phyloP scores from a whole-genome alignment of 2,113 vertebrate species.

The Clarias gariepinus region DNA sequence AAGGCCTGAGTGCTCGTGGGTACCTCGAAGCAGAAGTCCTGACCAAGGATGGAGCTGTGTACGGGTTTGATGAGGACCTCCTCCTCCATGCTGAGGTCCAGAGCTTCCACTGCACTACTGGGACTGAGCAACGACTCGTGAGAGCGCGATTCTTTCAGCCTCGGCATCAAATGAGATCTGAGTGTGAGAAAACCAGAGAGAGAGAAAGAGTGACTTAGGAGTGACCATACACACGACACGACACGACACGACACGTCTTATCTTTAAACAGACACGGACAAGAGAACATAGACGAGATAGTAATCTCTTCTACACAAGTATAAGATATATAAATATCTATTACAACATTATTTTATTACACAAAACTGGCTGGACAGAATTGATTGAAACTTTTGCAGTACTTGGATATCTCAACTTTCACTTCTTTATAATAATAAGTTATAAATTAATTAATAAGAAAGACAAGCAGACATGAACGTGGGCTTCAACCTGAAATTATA shows the following conservation, averaged over 20 bases:
- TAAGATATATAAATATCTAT: no score
- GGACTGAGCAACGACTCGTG: constrained; percentile 99
- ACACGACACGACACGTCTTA: no score
- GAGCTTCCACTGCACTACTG: constrained; percentile 92
- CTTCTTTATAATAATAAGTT: no score
- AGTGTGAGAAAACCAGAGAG: neutral
- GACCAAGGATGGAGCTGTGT: constrained; percentile 97
- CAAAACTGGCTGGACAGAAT: no score
- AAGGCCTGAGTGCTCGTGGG: neutral
- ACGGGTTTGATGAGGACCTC: constrained; percentile 95
- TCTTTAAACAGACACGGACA: neutral
- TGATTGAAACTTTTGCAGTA: no score
- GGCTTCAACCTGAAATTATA: no score
- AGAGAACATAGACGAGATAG: neutral
- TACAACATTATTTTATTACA: no score
- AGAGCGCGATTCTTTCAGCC: constrained; percentile 98
- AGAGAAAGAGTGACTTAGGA: constrained; percentile 12
- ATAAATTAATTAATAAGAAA: no score
- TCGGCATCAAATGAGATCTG: constrained; percentile 99
- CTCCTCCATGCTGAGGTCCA: constrained; percentile 99
- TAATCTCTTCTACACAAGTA: neutral
- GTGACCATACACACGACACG: neutral
- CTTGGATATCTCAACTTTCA: no score
- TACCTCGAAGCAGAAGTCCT: constrained; percentile 98
- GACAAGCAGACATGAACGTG: no score